A percentile compares a stretch with the other conserved stretches of the same genome.
Evolutionary conservation across 2,113 vertebrate species (phyloP).

Genomic region (Cebus imitator): DNA sequence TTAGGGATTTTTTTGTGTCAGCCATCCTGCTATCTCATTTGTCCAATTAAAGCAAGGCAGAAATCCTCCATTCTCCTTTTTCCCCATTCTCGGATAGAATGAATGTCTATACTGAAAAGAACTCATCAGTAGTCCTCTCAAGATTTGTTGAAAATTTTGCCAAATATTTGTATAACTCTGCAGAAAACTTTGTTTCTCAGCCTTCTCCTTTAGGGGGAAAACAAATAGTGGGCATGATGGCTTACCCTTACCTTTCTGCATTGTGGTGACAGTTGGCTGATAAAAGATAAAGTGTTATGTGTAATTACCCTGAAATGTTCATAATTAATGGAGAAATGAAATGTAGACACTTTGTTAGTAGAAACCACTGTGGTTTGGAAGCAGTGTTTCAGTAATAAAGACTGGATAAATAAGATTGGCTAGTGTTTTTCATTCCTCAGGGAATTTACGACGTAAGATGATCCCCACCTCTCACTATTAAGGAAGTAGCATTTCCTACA

Average conservation of each 20-base stretch:
- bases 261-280: background rate
- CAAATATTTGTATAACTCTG: conserved; percentile 23
- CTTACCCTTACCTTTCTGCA: background rate
- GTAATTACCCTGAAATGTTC: background rate
- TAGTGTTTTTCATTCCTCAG: background rate
- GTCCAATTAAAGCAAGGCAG: background rate
- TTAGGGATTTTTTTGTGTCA: background rate
- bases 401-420: background rate
- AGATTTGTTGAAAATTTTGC: conserved; percentile 38
- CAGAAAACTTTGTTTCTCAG: conserved; percentile 38
- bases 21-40: background rate
- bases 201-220: background rate
- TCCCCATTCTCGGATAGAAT: background rate
- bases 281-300: background rate
- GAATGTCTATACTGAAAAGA: conserved; percentile 28
- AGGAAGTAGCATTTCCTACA: conserved; percentile 20
- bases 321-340: background rate
- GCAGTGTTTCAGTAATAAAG: too few relatives aligned
- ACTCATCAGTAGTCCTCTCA: background rate
- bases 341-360: conserved; percentile 23
- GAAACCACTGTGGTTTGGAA: conserved; percentile 31
- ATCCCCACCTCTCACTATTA: background rate
- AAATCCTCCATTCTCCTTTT: background rate
- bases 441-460: conserved; percentile 3
- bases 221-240: background rate